phyloP scores from a whole-genome alignment of 2,113 vertebrate genomes.

The Pungitius pungitius region DNA sequence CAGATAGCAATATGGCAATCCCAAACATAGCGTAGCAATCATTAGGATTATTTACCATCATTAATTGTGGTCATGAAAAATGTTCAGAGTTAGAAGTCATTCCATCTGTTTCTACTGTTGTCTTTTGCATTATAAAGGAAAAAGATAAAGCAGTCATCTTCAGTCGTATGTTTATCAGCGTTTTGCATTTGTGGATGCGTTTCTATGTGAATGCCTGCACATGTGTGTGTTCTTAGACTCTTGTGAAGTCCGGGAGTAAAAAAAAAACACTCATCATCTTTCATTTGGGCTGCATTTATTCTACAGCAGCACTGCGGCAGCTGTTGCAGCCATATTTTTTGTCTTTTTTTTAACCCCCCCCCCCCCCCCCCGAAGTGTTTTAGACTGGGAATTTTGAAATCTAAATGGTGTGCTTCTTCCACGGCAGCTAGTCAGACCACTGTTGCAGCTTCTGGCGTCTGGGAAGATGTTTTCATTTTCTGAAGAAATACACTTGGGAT shows the following conservation, averaged over 20 bases:
- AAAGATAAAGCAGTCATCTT: constrained; percentile 33
- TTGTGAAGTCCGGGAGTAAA: constrained; percentile 58
- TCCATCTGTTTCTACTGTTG: constrained; percentile 40
- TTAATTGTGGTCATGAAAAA: constrained; percentile 50
- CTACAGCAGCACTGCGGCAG: constrained; percentile 49
- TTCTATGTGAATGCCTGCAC: constrained; percentile 23
- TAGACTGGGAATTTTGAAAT: constrained; percentile 39
- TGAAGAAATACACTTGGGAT: constrained; percentile 35
- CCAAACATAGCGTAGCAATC: constrained; percentile 40
- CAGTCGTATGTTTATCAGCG: constrained; percentile 30
- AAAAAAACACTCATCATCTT: constrained; percentile 55
- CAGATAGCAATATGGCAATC: constrained; percentile 51
- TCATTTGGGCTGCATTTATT: constrained; percentile 65
- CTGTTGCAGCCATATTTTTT: constrained; percentile 53
- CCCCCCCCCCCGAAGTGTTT: constrained; percentile 1
- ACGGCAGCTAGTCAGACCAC: constrained; percentile 39
- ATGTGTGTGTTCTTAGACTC: constrained; percentile 31
- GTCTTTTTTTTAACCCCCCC: background rate
- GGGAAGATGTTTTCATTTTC: constrained; percentile 45
- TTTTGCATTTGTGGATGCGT: constrained; percentile 41
- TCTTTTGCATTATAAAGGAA: constrained; percentile 44
- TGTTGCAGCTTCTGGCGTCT: constrained; percentile 30
- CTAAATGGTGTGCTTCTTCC: constrained; percentile 37
- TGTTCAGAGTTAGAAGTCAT: constrained; percentile 35
- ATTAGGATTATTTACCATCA: constrained; percentile 55